Base-by-base conservation (phyloP, 1,140 invertebrate species). In the Platorchestia sp. region DNA sequence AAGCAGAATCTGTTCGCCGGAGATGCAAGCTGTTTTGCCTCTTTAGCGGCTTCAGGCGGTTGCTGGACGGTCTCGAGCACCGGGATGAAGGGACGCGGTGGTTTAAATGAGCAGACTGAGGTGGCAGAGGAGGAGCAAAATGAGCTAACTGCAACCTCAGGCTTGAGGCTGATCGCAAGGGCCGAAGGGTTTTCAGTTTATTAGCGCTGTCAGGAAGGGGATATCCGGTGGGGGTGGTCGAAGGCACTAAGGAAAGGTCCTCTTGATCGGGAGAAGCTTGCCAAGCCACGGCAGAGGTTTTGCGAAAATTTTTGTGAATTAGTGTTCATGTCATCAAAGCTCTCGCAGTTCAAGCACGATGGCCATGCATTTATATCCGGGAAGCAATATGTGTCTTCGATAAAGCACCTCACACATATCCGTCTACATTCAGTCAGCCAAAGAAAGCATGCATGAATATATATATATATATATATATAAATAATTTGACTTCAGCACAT, bases 241-340 rank as follows among this genome's bases (percentile, higher is more conserved):
- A 93, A 47, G 43, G 6, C 1, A 7, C 87, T 42, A 36, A 19
- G 5, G 41, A 42, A 89, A 0, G 87, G 87, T 41, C 27, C 14
- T 89, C 87, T 41, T 89, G 5, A 10, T 89, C 87, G 87, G 87
- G 41, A 89, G n/a, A 44, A 89, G 87, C 14, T 42, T 93, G 91
- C 44, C 91, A 45, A 93, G 91, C 91, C 91, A 93, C 91, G 91
- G 91, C 91, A 93, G 45, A 93, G 43, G 43, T 45, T 47, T 93
- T 10, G 41, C 0, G 45, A 45, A 5, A 45, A 40, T n/a, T n/a
- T 40, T 3, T 14, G 19, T 6, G 10, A n/a, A 93, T n/a, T 93
- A 47, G 44, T 93, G 45, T 47, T 93, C 91, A 93, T 93, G 43
- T n/a, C 91, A 93, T 45, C 27, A n/a, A 41, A 45, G 16, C 89